A percentile compares a stretch with the other conserved stretches of the same genome.
Conservation (phyloP, 2,113 vertebrate species). For the Circaetus gallicus region DNA sequence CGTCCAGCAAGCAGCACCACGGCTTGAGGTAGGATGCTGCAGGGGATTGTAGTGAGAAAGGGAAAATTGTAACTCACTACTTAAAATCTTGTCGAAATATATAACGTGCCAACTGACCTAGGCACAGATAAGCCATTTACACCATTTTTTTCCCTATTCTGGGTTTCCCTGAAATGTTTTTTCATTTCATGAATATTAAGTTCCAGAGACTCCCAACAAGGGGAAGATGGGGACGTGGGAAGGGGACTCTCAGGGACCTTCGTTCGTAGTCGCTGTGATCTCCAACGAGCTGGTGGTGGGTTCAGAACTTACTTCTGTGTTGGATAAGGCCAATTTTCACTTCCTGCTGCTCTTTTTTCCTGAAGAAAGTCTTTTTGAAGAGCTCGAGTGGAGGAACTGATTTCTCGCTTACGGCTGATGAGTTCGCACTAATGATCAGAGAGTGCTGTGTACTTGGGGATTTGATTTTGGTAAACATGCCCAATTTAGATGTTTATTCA, state of each 20-base stretch:
- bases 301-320: background rate
- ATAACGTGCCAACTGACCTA: background rate
- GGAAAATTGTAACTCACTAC: background rate
- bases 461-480: background rate
- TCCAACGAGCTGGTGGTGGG: background rate
- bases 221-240: background rate
- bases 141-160: background rate
- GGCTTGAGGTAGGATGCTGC: background rate
- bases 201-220: background rate
- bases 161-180: background rate
- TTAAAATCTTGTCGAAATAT: background rate
- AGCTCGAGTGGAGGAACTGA: background rate
- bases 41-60: background rate
- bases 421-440: slow-evolving; percentile 13
- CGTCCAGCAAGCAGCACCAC: fast-evolving
- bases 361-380: background rate
- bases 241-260: background rate
- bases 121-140: background rate
- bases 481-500: slow-evolving; percentile 21
- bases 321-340: background rate
- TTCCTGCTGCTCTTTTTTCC: background rate
- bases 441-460: background rate
- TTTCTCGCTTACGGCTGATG: background rate
- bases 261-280: fast-evolving
- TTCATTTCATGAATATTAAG: background rate